A percentile compares a stretch with the other conserved stretches of the same genome.
Conservation (phyloP, 2,113 vertebrate species). For the Argyrosomus japonicus region DNA sequence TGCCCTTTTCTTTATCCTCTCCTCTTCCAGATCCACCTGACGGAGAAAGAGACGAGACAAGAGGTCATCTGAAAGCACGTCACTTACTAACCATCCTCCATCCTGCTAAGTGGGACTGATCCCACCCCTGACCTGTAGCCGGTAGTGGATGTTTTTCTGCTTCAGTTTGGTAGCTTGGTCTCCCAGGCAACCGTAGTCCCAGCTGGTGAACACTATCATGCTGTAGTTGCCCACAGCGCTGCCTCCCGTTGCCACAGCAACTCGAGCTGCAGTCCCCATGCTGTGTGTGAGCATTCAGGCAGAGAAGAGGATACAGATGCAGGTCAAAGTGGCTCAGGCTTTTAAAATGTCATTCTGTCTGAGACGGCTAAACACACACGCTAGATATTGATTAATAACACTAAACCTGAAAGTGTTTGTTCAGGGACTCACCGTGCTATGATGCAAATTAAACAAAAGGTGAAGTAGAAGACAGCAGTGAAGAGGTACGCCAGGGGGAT, state of each 20-base stretch:
- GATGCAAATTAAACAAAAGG: conserved; percentile 87
- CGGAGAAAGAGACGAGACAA: neutral
- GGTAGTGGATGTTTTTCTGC: conserved; percentile 85
- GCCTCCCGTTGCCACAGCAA: conserved; percentile 85
- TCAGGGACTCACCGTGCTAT: conserved; percentile 83
- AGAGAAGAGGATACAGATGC: conserved; percentile 22
- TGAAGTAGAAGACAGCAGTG: conserved; percentile 81
- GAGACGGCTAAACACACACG: neutral
- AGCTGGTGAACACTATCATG: conserved; percentile 86
- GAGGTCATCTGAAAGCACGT: neutral
- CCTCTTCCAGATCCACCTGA: conserved; percentile 92
- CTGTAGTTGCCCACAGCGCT: conserved; percentile 85
- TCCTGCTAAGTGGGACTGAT: conserved; percentile 24
- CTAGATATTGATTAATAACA: neutral
- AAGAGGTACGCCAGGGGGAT: conserved; percentile 88
- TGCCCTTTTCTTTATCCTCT: conserved; percentile 69
- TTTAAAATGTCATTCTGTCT: conserved; percentile 27
- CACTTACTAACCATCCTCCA: neutral
- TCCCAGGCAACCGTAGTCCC: conserved; percentile 88
- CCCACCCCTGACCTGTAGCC: conserved; percentile 84
- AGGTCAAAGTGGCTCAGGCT: conserved; percentile 9
- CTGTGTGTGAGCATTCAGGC: conserved; percentile 70
- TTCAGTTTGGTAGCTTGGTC: conserved; percentile 82
- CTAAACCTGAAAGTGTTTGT: neutral
- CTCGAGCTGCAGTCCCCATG: conserved; percentile 84